Evolutionary conservation across 2,113 vertebrate species (phyloP), one percentile per base, ranked within the genome.

Genomic region (Muscicapa adusta): DNA sequence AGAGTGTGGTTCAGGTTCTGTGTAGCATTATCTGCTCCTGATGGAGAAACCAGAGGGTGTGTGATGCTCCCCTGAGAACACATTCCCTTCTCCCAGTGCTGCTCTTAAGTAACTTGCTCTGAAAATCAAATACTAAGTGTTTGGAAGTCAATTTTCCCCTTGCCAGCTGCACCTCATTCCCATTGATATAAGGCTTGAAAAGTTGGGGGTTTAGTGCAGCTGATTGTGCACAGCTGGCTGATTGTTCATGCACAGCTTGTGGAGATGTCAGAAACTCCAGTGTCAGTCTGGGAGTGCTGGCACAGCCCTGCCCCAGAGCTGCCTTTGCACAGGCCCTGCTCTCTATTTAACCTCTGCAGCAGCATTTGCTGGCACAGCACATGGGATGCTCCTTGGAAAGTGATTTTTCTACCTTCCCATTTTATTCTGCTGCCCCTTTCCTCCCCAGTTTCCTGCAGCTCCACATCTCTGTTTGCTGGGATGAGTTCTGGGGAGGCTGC

Each of bases 371-470:
- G 22, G 60, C 26, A 45, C 20, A 3, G 17, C 18, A 16, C 11
- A 0, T 0, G 29, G 77, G 47, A 43, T 57, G 28, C 24, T 62
- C 33, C 38, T 26, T 18, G n/a, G 8, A 34, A 63, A 63, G 71
- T 19, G 1, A 1, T 14, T 40, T 67, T 91, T 31, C 61, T 38
- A 0, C 60, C 11, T 78, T 60, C n/a, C 20, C 42, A 0, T 19
- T 33, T 47, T 28, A 6, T 33, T 3, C 50, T 25, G 14, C 10
- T 47, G 38, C 56, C 3, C 1, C 50, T 36, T 8, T 9, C 43
- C 34, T 31, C 42, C 2, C 36, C 17, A 3, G 0, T 19, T 65
- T 5, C 2, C 38, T 25, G 0, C 16, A 31, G n/a, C 51, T 50
- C 42, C 12, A 0, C 17, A 0, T 1, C 8, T 82, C 13, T 36